Base-by-base conservation (phyloP, 2,888 invertebrate species). In the Siphonodentalium dalli region DNA sequence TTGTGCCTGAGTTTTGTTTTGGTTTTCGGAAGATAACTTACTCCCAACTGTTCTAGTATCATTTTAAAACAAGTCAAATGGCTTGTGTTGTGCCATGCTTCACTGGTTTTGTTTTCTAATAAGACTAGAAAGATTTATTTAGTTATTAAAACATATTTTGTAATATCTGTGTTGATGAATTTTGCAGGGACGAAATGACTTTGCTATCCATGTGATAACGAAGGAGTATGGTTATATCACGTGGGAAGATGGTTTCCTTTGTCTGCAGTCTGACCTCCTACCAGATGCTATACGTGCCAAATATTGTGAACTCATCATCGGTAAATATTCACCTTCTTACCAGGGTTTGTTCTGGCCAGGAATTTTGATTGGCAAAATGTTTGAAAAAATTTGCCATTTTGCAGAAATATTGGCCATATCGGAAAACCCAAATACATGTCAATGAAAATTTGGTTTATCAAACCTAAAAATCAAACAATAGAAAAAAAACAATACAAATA, bases 181-280 rank as follows among this genome's bases (percentile, higher is more conserved):
- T 15, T 53, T 55, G n/a, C 65, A 81, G 81, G 82, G 81, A n/a
- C 61, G 80, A 13, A 82, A 82, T 62, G 78, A 79, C 45, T 73
- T 72, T 51, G 73, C 77, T 11, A 79, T 80, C 26, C 74, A 76
- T 48, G 69, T 78, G 42, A 76, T 82, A 47, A 80, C 78, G 1
- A 51, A 75, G 41, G 78, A 81, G 54, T 70, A 75, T 48, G 75
- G 74, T 11, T 78, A 77, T 50, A 62, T 82, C 33, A 75, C 78
- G 0, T 82, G 82, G 82, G 79, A 80, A 55, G 79, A 81, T 54
- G 76, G 75, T 1, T 82, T 79, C 58, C 63, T 79, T 21, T 78
- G 78, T 49, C 69, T 82, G 26, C 71, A 73, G n/a, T 71, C 75
- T 5, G 74, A 77, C 27, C 61, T 74, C 3, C 61, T 82, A 21